Evolutionary conservation across 1,140 invertebrate genomes (phyloP).

Genomic region (Tribolium madens): DNA sequence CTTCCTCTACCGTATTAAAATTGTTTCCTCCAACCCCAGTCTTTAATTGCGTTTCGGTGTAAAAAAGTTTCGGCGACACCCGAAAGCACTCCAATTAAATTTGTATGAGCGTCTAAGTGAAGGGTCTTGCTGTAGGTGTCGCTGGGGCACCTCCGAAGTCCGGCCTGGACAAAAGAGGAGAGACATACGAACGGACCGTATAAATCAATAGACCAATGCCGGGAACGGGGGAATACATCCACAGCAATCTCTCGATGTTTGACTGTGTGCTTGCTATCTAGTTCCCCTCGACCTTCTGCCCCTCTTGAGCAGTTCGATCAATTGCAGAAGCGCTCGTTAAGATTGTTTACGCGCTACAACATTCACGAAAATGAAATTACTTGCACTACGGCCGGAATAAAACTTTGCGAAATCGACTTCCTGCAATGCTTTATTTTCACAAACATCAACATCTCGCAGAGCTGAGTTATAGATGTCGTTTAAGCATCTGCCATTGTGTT

Average conservation of each 20-base stretch:
- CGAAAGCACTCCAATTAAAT: conserved; percentile 35
- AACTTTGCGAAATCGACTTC: not conserved
- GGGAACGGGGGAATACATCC: conserved; percentile 46
- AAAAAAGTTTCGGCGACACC: conserved; percentile 36
- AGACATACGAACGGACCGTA: conserved; percentile 49
- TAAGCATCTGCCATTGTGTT: not conserved
- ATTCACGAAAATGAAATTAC: conserved; percentile 53
- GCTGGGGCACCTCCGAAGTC: conserved; percentile 19
- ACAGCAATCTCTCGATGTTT: conserved; percentile 55
- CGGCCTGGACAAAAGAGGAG: conserved; percentile 40
- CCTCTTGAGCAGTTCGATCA: conserved; percentile 52
- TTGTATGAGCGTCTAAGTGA: conserved; percentile 34
- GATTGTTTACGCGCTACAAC: conserved; percentile 55
- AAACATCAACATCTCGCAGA: not conserved
- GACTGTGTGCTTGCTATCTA: conserved; percentile 45
- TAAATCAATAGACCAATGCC: conserved; percentile 57
- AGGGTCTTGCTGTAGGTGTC: conserved; percentile 12
- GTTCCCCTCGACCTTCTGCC: conserved; percentile 34
- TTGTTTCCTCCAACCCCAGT: conserved; percentile 24
- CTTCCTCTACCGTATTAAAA: conserved; percentile 31
- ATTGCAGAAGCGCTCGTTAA: conserved; percentile 56
- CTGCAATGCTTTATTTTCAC: not conserved
- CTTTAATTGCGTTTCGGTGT: conserved; percentile 40
- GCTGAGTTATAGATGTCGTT: not conserved
- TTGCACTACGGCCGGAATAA: conserved; percentile 26